Evolutionary conservation across 2,113 vertebrate genomes (phyloP).

Genomic region (Pagrus major): DNA sequence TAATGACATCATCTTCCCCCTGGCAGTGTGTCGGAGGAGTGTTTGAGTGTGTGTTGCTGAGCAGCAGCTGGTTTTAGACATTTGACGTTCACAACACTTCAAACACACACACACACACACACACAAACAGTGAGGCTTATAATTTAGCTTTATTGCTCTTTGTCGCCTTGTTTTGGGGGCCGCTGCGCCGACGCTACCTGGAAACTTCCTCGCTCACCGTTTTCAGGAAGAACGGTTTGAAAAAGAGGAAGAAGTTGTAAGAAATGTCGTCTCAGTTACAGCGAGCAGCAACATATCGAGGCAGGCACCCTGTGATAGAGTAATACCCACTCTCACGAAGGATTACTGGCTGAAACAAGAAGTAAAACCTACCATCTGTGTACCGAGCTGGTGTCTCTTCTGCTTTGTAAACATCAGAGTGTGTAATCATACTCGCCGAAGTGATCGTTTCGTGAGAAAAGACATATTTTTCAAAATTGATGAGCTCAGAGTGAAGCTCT

Average conservation of each 20-base stretch:
- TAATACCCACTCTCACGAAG: conserved; percentile 17
- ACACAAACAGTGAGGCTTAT: conserved; percentile 60
- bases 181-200: conserved; percentile 46
- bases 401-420: conserved; percentile 52
- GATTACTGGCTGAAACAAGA: conserved; percentile 31
- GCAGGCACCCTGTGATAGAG: not conserved
- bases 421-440: conserved; percentile 36
- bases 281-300: not conserved
- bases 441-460: conserved; percentile 47
- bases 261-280: conserved; percentile 33
- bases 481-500: not conserved
- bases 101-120: conserved; percentile 61
- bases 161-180: conserved; percentile 55
- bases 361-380: conserved; percentile 46
- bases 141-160: conserved; percentile 77
- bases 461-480: conserved; percentile 24
- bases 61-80: conserved; percentile 79
- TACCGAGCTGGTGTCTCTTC: conserved; percentile 22
- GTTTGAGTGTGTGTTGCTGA: conserved; percentile 47
- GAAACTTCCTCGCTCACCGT: conserved; percentile 57
- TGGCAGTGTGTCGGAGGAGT: conserved; percentile 33
- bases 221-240: conserved; percentile 52
- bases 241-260: conserved; percentile 55
- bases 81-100: conserved; percentile 66
- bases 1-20: conserved; percentile 82